A percentile compares a stretch with the other conserved stretches of the same genome.
phyloP scores from a whole-genome alignment of 2,888 invertebrate genomes.

The Metacarcinus magister region DNA sequence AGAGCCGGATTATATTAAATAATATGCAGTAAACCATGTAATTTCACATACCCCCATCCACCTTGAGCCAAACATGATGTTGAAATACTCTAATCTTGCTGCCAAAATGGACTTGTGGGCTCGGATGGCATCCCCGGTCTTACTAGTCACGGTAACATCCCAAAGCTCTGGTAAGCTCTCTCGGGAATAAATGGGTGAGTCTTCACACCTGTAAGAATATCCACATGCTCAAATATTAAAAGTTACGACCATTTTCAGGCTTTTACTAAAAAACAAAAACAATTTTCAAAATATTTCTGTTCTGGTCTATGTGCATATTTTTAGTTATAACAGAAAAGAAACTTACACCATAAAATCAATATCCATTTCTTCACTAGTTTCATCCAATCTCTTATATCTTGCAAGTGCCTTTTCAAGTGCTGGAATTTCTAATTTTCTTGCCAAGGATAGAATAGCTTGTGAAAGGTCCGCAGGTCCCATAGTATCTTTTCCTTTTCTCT shows the following conservation, averaged over 20 bases:
- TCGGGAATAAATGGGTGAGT: slow-evolving; percentile 35
- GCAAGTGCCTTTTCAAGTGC: slow-evolving; percentile 56
- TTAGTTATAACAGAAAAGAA: not conserved
- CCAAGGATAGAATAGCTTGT: slow-evolving; percentile 33
- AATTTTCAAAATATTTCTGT: not conserved
- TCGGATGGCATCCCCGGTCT: slow-evolving; percentile 85
- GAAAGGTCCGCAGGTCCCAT: not conserved
- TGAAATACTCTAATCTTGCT: slow-evolving; percentile 93
- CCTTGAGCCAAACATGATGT: slow-evolving; percentile 91
- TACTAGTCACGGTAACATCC: slow-evolving; percentile 88
- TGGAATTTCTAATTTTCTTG: slow-evolving; percentile 66
- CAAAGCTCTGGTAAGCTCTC: slow-evolving; percentile 85
- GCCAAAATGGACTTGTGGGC: slow-evolving; percentile 94
- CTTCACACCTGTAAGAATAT: not conserved
- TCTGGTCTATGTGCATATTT: not conserved
- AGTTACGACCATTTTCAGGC: not conserved
- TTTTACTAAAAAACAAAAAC: not conserved
- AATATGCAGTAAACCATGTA: not conserved
- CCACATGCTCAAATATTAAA: not conserved
- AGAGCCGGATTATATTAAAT: not conserved
- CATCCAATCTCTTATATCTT: slow-evolving; percentile 38
- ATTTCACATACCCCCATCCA: slow-evolving; percentile 89
- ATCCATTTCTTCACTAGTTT: slow-evolving; percentile 26
- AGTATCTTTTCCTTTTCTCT: slow-evolving; percentile 61
- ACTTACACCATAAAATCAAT: slow-evolving; percentile 33